Conservation (phyloP, 2,113 vertebrate genomes). For the Rhea americana region DNA sequence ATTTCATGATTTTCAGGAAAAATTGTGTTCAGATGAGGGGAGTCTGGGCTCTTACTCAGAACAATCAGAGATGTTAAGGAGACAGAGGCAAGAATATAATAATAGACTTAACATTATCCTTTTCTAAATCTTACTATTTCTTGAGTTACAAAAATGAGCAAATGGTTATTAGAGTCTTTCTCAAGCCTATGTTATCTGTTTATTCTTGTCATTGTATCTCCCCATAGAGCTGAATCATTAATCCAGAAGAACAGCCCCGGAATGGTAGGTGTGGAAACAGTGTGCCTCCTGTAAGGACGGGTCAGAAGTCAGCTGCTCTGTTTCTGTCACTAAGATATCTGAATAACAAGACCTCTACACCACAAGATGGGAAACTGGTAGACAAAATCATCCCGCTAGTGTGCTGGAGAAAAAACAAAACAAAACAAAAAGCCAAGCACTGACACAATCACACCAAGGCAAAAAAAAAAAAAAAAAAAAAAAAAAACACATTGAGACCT, state of each 20-base stretch:
- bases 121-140: not conserved
- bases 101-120: not conserved
- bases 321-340: not conserved
- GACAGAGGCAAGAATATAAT: not conserved
- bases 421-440: not conserved
- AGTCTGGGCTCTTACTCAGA: accelerated
- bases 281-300: not conserved
- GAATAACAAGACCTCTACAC: not conserved
- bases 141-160: not conserved
- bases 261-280: not conserved
- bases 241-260: not conserved
- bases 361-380: not conserved
- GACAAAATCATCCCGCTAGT: not conserved
- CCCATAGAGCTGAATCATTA: not conserved
- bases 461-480: not conserved
- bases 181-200: not conserved
- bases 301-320: not conserved
- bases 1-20: not conserved
- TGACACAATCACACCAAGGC: not conserved
- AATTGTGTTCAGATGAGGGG: not conserved
- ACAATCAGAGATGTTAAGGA: not conserved
- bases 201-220: not conserved
- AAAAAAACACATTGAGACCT: not conserved
- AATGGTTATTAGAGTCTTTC: not conserved
- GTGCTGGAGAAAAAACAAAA: not conserved